Conservation (phyloP, 2,888 invertebrate genomes). For the Leptarthrus brevirostris region DNA sequence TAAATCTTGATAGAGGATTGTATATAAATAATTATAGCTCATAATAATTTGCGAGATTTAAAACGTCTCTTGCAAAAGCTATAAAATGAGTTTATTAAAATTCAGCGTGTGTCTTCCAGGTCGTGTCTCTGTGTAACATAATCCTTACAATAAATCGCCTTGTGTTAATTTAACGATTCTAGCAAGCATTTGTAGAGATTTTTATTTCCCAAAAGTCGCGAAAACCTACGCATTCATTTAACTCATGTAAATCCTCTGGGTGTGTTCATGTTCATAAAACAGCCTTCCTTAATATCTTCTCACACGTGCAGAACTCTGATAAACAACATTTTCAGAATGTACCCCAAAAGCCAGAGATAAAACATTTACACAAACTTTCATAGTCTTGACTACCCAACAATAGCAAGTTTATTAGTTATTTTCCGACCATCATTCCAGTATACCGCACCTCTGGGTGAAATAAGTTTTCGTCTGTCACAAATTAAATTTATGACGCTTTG, state of each 20-base stretch:
- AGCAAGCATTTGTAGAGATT: background rate
- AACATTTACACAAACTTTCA: too few species aligned
- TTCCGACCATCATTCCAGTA: background rate
- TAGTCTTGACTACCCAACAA: background rate
- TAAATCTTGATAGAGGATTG: too few species aligned
- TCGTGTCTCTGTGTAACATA: background rate
- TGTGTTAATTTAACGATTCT: background rate
- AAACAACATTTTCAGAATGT: too few species aligned
- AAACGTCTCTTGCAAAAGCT: too few species aligned
- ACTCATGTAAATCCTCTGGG: background rate
- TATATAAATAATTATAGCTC: too few species aligned
- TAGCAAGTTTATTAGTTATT: background rate
- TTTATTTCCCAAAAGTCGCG: background rate
- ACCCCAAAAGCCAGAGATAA: too few species aligned
- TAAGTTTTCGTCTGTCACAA: constrained; percentile 12
- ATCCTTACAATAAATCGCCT: background rate
- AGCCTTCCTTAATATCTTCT: background rate
- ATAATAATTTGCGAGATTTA: too few species aligned
- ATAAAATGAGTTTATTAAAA: background rate
- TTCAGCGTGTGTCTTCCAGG: background rate
- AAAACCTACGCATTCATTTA: background rate
- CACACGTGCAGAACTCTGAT: too few species aligned
- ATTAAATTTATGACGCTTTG: constrained; percentile 10
- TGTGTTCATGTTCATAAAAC: background rate
- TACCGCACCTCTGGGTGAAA: constrained; percentile 16